phyloP scores from a whole-genome alignment of 1,140 invertebrate genomes.

The Zaprionus nigranus region DNA sequence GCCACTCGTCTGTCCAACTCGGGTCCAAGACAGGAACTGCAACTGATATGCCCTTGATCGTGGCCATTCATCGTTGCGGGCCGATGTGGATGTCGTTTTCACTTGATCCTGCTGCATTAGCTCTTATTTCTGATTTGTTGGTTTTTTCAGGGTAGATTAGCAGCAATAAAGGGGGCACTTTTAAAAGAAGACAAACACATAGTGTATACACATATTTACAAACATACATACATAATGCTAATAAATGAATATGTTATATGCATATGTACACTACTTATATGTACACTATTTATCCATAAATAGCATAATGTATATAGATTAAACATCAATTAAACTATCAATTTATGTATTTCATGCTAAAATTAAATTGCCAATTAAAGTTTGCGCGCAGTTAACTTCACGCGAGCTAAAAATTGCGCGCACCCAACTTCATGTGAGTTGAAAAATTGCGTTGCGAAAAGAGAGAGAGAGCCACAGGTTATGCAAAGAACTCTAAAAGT shows the following conservation, averaged over 20 bases:
- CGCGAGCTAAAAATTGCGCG: conserved; percentile 37
- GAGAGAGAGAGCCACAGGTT: conserved; percentile 18
- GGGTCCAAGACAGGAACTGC: conserved; percentile 40
- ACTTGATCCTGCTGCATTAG: conserved; percentile 3
- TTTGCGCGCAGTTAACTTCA: conserved; percentile 40
- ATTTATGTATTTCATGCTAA: background rate
- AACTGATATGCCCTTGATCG: conserved; percentile 68
- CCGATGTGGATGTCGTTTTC: background rate
- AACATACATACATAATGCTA: no score
- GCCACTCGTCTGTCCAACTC: conserved; percentile 40
- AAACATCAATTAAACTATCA: background rate
- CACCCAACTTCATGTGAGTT: conserved; percentile 25
- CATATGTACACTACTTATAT: background rate
- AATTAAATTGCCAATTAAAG: background rate
- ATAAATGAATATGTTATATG: background rate
- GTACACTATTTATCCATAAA: background rate
- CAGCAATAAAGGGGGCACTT: background rate
- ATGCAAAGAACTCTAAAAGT: conserved; percentile 22
- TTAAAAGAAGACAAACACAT: background rate
- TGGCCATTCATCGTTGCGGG: conserved; percentile 42
- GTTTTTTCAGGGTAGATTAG: background rate
- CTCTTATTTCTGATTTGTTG: conserved; percentile 1
- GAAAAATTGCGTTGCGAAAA: conserved; percentile 9
- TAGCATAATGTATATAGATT: background rate
- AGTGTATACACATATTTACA: background rate